Base-by-base conservation (phyloP, 1,140 invertebrate species). In the Formica selysi region DNA sequence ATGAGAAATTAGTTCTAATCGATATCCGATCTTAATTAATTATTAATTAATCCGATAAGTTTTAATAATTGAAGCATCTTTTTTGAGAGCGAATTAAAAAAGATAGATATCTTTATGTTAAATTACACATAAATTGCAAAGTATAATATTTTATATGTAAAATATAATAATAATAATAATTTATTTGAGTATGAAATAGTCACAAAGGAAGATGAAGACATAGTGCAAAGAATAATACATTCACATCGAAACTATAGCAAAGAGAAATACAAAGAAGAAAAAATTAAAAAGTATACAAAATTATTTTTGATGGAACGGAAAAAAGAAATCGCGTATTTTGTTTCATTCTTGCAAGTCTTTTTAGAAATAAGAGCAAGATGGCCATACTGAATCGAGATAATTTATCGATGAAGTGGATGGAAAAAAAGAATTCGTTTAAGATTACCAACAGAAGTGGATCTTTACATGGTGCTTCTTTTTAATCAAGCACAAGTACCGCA, bases 371-470 rank as follows among this genome's bases (percentile, higher is more conserved):
- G 11, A 57, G n/a, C 19, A 61, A 41, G 48, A 32, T 26, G 8
- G 57, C 48, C 13, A 7, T 4, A 54, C 26, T 32, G 48, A 73
- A 2, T 36, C 29, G 48, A 13, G 29, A 22, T 29, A n/a, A 73
- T 73, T 54, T 54, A 73, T 73, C 19, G 70, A 19, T 57, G 54
- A 54, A 73, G 48, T 44, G 26, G 2, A 16, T 13, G 59, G 3
- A 32, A 32, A 51, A 29, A 59, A 81, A 44, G 16, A 73, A 59
- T 57, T 71, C 29, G 26, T 57, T 3, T 48, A n/a, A 70, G 64
- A 64, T 70, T 70, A n/a, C 1, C 11, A 41, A 22, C 26, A 19
- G 26, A 65, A 13, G 13, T 38, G 19, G 7, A 54, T 79, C 7
- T 54, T n/a, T 51, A 36, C 8, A n/a, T 70, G 38, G 11, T 13